phyloP scores from a whole-genome alignment of 2,888 invertebrate genomes.

The Minunthozetes semirufus region DNA sequence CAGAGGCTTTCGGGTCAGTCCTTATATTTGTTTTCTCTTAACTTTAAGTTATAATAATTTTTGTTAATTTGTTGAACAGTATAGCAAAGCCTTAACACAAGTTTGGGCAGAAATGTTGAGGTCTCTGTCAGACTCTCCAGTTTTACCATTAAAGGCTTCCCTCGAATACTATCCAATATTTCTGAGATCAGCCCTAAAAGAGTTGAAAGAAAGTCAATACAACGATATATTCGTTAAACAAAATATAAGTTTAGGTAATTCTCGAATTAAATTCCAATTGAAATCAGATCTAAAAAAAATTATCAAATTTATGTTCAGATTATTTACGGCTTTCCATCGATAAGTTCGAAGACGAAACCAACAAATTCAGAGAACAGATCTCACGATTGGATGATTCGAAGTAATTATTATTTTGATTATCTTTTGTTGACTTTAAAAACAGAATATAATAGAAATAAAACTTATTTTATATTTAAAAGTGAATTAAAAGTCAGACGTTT shows the following conservation, averaged over 20 bases:
- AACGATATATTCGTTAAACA: background rate
- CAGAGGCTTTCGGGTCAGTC: constrained; percentile 44
- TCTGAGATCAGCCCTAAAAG: background rate
- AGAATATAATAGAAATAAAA: too few species aligned
- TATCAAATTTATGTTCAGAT: background rate
- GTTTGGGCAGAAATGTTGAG: constrained; percentile 49
- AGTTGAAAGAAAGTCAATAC: background rate
- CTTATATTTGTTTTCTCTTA: background rate
- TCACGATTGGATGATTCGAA: background rate
- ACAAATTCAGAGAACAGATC: background rate
- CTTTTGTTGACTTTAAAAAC: background rate
- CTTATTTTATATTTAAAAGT: too few species aligned
- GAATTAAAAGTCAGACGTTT: background rate
- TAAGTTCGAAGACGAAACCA: background rate
- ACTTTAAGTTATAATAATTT: background rate
- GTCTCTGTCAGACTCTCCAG: constrained; percentile 47
- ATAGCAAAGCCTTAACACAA: constrained; percentile 45
- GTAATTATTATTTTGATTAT: background rate
- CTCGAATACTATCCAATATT: background rate
- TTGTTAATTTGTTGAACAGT: constrained; percentile 38
- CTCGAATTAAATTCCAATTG: background rate
- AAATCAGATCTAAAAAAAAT: background rate
- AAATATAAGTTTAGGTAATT: background rate
- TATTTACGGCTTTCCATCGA: background rate
- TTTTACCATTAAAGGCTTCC: constrained; percentile 47